Evolutionary conservation across 2,888 invertebrate genomes (phyloP), one percentile per base, ranked within the genome.

Genomic region (Ophonus ardosiacus): DNA sequence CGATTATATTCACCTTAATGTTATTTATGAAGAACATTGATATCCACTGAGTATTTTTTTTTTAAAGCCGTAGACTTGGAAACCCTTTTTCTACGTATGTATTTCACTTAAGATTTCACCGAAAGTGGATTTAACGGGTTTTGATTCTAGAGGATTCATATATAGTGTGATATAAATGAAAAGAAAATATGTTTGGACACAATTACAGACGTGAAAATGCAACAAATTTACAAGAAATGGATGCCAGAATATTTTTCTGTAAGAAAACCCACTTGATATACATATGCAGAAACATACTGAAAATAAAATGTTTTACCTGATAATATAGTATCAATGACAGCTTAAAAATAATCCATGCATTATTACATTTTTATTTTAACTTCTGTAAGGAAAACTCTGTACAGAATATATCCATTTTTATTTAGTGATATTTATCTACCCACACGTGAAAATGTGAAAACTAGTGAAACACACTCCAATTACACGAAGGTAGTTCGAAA

Each of bases 311-410:
- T 31, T 68, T 74, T 74, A 74, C 71, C 71, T 74, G 15, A 43
- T 43, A 43, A 43, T 43, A 43, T 17, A 74, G 18, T 74, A 43
- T 43, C 71, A 43, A 51, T 74, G 71, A 74, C 71, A 74, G 71
- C 71, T 43, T 74, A 17, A 74, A 74, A 74, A 74, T 74, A 74
- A 74, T 74, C 43, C 71, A 74, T 74, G 71, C 71, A 74, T 43
- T 74, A 74, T 74, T 43, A 74, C 17, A 74, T 15, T 71, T 40
- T 40, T 51, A 31, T 56, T 56, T 56, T 56, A n/a, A 56, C 4
- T 56, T 51, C 13, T 51, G 13, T 51, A 13, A 13, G 13, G 10
- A 51, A 51, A 51, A 51, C 6, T 43, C 43, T 51, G 43, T 51
- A 13, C 43, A 51, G 59, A 59, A 31, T 31, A 31, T 31, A 31